A percentile compares a stretch with the other conserved stretches of the same genome.
Evolutionary conservation across 1,140 invertebrate genomes (phyloP).

Genomic region (Vollenhovia emeryi): DNA sequence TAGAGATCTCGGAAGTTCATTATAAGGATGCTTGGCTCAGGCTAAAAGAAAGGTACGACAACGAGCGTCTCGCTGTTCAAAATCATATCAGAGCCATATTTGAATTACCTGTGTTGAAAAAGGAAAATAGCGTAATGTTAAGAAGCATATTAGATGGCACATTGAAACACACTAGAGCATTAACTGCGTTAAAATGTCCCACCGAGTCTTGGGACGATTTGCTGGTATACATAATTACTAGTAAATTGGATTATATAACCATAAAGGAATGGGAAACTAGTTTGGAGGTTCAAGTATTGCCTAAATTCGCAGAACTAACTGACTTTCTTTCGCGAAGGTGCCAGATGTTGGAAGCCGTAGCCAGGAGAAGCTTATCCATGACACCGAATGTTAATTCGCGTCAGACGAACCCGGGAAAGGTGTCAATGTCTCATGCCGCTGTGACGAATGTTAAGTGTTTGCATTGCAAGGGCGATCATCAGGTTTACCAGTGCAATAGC

Average conservation of each 20-base stretch:
- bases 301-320: background rate
- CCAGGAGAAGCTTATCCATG: background rate
- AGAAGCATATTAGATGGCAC: background rate
- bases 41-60: slow-evolving; percentile 43
- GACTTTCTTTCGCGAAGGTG: background rate
- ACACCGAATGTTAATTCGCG: background rate
- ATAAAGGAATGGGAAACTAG: background rate
- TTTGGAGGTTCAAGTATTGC: no score
- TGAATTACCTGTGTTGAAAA: slow-evolving; percentile 15
- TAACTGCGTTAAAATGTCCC: background rate
- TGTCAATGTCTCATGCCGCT: background rate
- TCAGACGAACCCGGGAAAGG: background rate
- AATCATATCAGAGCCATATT: slow-evolving; percentile 46
- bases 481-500: background rate
- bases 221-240: background rate
- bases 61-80: slow-evolving; percentile 24
- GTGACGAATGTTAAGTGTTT: background rate
- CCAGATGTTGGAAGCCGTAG: background rate
- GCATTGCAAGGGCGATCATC: background rate
- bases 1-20: slow-evolving; percentile 49
- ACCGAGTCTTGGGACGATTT: background rate
- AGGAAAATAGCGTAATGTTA: slow-evolving; percentile 21
- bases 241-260: background rate
- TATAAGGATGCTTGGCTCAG: slow-evolving; percentile 53
- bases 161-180: background rate